Evolutionary conservation across 2,797 vertebrate species (phyloP), one percentile per base, ranked within the genome.

Genomic region (Serranus cabrilla): DNA sequence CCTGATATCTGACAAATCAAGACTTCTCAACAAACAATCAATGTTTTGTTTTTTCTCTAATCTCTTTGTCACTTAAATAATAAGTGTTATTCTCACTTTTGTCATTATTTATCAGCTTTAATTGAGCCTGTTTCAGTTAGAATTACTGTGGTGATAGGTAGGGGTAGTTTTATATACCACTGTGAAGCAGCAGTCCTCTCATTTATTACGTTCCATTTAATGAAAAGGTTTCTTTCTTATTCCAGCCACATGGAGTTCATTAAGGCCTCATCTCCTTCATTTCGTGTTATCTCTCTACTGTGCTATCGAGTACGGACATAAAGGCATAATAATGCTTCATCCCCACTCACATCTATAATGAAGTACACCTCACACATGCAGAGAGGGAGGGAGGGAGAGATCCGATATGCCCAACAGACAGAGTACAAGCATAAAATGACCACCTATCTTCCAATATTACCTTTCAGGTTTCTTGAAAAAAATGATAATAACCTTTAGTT

Each of bases 1-100:
- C 12, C 21, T 46, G 16, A 71, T 39, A 67, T 54, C 56, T 68
- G 62, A 60, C 54, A 50, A 59, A 56, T 47, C 59, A 60, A 21
- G 10, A 10, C 11, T 55, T 25, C 45, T 18, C 34, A 16, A 51
- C 2, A 51, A 25, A 27, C 7, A 45, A 17, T 7, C 43, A 51
- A 51, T 18, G 3, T 11, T 45, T 31, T n/a, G 3, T 51, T 34
- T 34, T 20, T 60, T 21, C 27, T 55, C 16, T 39, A 23, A 21
- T 55, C 43, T 42, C 9, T 3, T 52, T 14, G 49, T 67, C 47
- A 16, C 76, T 11, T 6, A 43, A 52, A 25, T 40, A 43, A 64
- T 51, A 21, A 47, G 20, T 20, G 25, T 57, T 23, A 9, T n/a
- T 39, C 13, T 60, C 54, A 25, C 16, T 12, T 37, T 51, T 40